Percentiles rank a stretch among this genome's conserved stretches.
Evolutionary conservation across 2,113 vertebrate species (phyloP).

Genomic region (Laticauda colubrina): DNA sequence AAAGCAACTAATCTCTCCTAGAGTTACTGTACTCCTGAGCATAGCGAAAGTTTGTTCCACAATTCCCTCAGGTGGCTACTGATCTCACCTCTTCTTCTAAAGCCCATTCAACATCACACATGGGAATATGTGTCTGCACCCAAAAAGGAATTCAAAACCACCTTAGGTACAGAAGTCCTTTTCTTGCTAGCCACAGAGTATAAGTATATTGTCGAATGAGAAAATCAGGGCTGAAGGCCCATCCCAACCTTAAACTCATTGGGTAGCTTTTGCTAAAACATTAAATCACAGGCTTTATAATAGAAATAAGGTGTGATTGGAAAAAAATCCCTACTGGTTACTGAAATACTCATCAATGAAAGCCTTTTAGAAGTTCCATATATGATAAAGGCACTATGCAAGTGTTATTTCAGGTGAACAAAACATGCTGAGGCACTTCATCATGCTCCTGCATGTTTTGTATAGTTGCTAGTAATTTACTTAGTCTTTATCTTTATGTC

Average conservation of each 20-base stretch:
- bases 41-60: background rate
- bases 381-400: background rate
- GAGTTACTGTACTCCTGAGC: background rate
- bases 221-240: background rate
- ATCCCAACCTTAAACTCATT: background rate
- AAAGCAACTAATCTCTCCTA: slow-evolving; percentile 29
- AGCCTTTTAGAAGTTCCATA: background rate
- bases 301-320: background rate
- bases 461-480: background rate
- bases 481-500: background rate
- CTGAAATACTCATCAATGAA: slow-evolving; percentile 4
- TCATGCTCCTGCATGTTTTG: background rate
- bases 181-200: background rate
- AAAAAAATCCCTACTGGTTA: background rate
- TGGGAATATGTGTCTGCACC: background rate
- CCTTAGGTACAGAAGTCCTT: background rate
- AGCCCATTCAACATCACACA: background rate
- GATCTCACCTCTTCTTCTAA: background rate
- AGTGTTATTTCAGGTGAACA: background rate
- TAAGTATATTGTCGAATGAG: background rate
- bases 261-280: background rate
- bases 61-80: background rate
- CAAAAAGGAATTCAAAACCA: background rate
- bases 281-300: slow-evolving; percentile 1
- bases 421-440: background rate